Conservation (phyloP, 2,888 invertebrate species). For the Drosophila antonietae region DNA sequence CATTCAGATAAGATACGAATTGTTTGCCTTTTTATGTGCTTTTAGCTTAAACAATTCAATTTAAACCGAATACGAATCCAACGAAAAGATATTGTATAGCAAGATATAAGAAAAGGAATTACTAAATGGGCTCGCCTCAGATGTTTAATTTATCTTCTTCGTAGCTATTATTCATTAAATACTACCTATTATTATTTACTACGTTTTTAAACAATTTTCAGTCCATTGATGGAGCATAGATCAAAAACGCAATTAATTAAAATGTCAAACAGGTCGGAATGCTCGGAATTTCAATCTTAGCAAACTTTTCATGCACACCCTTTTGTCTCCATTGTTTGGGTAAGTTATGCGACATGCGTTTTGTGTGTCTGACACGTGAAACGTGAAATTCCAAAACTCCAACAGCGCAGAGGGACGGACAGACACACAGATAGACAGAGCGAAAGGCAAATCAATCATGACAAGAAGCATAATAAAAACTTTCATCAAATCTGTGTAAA, state of each 20-base stretch:
- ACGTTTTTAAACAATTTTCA: background rate
- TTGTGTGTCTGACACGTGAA: background rate
- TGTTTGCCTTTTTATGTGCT: background rate
- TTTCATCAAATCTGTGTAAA: slow-evolving; percentile 33
- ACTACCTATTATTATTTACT: no score
- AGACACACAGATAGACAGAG: background rate
- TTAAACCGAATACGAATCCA: no score
- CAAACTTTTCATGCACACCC: background rate
- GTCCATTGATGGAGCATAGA: background rate
- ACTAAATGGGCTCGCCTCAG: background rate
- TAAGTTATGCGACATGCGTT: slow-evolving; percentile 22
- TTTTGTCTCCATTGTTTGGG: background rate
- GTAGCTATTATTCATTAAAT: background rate
- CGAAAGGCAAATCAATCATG: slow-evolving; percentile 29
- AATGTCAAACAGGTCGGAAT: background rate
- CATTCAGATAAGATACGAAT: background rate
- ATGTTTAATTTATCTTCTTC: background rate
- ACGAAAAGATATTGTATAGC: background rate
- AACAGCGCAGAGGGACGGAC: background rate
- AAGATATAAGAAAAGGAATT: background rate
- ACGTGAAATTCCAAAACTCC: slow-evolving; percentile 16
- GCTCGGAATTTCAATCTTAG: slow-evolving; percentile 7
- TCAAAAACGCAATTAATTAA: slow-evolving; percentile 1
- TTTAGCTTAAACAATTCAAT: background rate
- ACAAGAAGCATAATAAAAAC: slow-evolving; percentile 16